Conservation (phyloP, 2,888 invertebrate species). For the Bombyx huttoni region DNA sequence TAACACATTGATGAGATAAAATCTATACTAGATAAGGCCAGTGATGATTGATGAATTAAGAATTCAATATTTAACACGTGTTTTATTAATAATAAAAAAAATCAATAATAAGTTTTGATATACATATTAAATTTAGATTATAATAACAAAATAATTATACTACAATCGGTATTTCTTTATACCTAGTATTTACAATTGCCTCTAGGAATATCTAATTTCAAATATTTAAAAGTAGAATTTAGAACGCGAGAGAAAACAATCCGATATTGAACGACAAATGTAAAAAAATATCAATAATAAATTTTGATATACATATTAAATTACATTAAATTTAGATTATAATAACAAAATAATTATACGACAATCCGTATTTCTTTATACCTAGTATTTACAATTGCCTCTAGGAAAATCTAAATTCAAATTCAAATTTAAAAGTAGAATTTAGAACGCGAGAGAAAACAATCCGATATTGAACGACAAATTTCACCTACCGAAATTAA, state of each 20-base stretch:
- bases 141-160: too few species aligned
- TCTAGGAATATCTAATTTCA: conserved; percentile 24
- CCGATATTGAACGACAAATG: not conserved
- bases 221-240: conserved; percentile 12
- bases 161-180: too few species aligned
- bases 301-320: too few species aligned
- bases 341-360: too few species aligned
- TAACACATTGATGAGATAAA: conserved; percentile 45
- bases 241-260: not conserved
- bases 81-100: too few species aligned
- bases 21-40: conserved; percentile 24
- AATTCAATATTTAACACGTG: too few species aligned
- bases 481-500: conserved; percentile 5
- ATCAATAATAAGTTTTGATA: too few species aligned
- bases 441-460: not conserved
- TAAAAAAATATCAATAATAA: too few species aligned
- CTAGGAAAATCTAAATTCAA: conserved; percentile 25
- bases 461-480: not conserved
- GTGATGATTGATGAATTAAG: conserved; percentile 38
- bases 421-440: conserved; percentile 12
- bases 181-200: conserved; percentile 9
- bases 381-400: conserved; percentile 10
- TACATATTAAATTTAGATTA: too few species aligned
- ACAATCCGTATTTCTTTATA: too few species aligned
- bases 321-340: too few species aligned